phyloP scores from a whole-genome alignment of 2,113 vertebrate species.

The Aegypius monachus region DNA sequence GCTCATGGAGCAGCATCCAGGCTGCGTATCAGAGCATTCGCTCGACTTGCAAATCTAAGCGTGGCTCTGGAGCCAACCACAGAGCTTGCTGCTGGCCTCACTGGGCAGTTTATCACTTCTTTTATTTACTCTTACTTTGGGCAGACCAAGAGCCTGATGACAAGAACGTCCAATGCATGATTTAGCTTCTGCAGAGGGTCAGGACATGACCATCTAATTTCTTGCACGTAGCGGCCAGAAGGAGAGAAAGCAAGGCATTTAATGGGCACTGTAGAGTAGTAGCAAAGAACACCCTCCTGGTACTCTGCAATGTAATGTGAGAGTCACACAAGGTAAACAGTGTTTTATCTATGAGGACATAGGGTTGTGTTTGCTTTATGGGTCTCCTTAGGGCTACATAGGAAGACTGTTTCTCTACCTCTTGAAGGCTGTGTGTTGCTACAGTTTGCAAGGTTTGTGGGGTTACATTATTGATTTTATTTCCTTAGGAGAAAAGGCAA shows the following conservation, averaged over 20 bases:
- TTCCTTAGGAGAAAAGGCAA: not conserved
- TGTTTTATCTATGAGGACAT: not conserved
- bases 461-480: not conserved
- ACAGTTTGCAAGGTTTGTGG: not conserved
- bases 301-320: not conserved
- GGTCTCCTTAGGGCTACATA: fast-evolving
- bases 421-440: not conserved
- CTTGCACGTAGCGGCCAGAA: not conserved
- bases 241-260: not conserved
- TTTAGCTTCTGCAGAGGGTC: conserved; percentile 7
- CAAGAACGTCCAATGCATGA: not conserved
- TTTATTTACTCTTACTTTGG: not conserved
- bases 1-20: not conserved
- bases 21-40: fast-evolving
- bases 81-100: not conserved
- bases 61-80: not conserved
- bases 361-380: not conserved
- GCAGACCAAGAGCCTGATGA: not conserved
- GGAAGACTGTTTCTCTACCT: not conserved
- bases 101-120: not conserved
- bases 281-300: not conserved
- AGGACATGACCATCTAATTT: not conserved
- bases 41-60: fast-evolving
- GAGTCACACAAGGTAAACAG: not conserved
- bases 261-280: not conserved